Conservation (phyloP, 2,888 invertebrate genomes). For the Drosophila lacicola region DNA sequence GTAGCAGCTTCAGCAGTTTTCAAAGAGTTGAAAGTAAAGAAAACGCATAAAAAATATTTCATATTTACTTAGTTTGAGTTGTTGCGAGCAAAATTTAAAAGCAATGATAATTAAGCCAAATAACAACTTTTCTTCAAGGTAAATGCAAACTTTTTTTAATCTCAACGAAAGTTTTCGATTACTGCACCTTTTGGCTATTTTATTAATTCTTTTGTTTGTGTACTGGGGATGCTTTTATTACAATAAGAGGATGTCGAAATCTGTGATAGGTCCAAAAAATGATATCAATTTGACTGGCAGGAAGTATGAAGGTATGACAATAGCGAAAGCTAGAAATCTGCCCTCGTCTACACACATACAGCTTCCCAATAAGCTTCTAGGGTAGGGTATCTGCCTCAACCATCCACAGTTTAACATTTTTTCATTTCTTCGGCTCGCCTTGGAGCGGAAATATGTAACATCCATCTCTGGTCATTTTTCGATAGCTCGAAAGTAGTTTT, state of each 20-base stretch:
- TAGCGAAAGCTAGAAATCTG: background rate
- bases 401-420: constrained; percentile 8
- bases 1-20: constrained; percentile 24
- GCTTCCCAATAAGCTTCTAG: no score
- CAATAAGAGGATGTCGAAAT: no score
- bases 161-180: background rate
- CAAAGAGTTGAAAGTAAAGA: background rate
- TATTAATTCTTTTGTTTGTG: background rate
- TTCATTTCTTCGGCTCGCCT: background rate
- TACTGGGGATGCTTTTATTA: no score
- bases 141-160: background rate
- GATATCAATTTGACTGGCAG: no score
- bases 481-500: constrained; percentile 64
- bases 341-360: constrained; percentile 16
- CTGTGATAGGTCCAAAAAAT: no score
- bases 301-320: no score
- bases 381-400: background rate
- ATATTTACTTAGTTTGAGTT: constrained; percentile 2
- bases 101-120: background rate
- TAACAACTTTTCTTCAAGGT: background rate
- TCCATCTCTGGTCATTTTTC: constrained; percentile 44
- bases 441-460: constrained; percentile 11
- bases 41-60: constrained; percentile 7
- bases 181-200: background rate
- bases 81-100: constrained; percentile 2